These are phyloP conservation scores for Dryas iulia DNA, from an alignment of 1,140 invertebrate species.

Conservation along the genomic window DNA sequence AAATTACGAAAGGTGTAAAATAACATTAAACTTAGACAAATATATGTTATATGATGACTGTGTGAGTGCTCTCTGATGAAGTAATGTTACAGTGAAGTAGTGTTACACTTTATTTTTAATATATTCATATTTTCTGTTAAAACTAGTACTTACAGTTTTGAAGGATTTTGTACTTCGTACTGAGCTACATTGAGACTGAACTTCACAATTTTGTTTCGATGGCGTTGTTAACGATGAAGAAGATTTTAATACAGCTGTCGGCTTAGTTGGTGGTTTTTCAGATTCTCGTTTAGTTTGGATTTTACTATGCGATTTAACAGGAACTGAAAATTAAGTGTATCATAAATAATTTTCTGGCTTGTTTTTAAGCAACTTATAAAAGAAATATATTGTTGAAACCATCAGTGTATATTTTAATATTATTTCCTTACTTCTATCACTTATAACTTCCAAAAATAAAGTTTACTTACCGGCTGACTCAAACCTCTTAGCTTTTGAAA, in stretches of 20 bases:
- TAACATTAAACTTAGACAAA: no score
- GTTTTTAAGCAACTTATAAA: not conserved
- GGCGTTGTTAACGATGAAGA: slow-evolving; percentile 30
- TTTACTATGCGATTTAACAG: slow-evolving; percentile 22
- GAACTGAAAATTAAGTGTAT: not conserved
- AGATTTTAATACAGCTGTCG: slow-evolving; percentile 18
- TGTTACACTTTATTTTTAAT: no score
- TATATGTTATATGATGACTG: no score
- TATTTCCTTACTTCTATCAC: not conserved
- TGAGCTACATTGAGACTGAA: slow-evolving; percentile 60
- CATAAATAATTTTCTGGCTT: not conserved
- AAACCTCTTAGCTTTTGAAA: slow-evolving; percentile 72
- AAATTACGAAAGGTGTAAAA: no score
- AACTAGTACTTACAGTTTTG: slow-evolving; percentile 59
- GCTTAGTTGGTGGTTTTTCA: slow-evolving; percentile 32
- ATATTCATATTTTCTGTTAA: no score
- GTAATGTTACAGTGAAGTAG: no score
- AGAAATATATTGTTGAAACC: not conserved
- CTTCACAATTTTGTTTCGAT: slow-evolving; percentile 45
- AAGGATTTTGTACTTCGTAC: slow-evolving; percentile 55
- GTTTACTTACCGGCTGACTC: slow-evolving; percentile 57
- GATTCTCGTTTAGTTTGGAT: slow-evolving; percentile 40
- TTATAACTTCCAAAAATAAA: not conserved
- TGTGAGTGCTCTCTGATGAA: no score
- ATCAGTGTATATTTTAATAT: no score